Evolutionary conservation across 2,888 invertebrate genomes (phyloP), one percentile per base, ranked within the genome.

Genomic region (Diogma glabrata): DNA sequence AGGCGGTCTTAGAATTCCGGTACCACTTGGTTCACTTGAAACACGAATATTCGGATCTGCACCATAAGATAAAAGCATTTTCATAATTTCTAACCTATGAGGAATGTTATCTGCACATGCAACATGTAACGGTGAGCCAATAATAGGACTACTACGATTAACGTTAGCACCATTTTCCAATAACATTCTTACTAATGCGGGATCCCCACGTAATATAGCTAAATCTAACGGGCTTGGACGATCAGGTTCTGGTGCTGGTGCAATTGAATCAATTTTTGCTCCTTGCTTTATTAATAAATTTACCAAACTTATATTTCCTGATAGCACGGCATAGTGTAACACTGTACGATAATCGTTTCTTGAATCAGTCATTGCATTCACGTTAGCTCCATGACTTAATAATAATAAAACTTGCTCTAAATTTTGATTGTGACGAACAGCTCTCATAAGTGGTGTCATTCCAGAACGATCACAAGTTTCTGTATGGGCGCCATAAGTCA

Each of bases 401-500:
- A 93, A 72, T 10, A 89, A 71, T 51, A 87, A 70, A 0, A 86
- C 86, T 1, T 87, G 78, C 49, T 84, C 80, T 66, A 85, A 80
- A 50, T 87, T 82, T 72, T 84, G 81, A 16, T 81, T 79, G 61
- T 86, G 79, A 48, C 89, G 70, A 14, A 88, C 87, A 7, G 91
- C 90, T 65, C 89, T 89, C 93, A 94, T 94, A 19, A 94, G 71
- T 1, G 92, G 90, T 0, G 91, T 91, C 14, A 93, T 72, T 0
- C 93, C 93, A 53, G 88, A 83, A 28, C 94, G 74, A 63, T 91
- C 91, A 51, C 87, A 74, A 20, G 87, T 84, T 67, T 94, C 89
- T 38, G 93, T 87, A 65, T 88, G 80, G 2, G 93, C 93, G 3
- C 92, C 93, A 63, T 87, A 87, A 16, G 81, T 81, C 52, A 94